Conservation (phyloP, 1,140 invertebrate species). For the Atta cephalotes region DNA sequence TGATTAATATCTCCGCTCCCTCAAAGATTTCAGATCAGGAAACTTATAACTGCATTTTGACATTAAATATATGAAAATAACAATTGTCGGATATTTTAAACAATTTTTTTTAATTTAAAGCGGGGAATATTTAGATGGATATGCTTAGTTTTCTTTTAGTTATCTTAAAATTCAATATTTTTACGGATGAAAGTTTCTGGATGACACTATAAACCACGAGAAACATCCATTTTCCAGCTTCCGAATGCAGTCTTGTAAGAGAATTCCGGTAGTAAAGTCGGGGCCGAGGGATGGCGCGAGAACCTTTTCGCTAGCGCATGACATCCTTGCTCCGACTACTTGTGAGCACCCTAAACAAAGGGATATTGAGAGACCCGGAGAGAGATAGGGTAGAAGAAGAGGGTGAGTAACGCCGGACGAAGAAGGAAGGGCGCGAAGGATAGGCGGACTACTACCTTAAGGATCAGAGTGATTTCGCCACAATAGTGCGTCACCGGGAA, state of each 20-base stretch:
- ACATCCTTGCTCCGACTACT: constrained; percentile 77
- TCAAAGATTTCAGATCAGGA: background rate
- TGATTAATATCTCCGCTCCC: constrained; percentile 65
- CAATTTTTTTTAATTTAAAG: background rate
- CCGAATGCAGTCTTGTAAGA: constrained; percentile 58
- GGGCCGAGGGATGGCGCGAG: constrained; percentile 60
- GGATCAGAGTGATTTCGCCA: constrained; percentile 78
- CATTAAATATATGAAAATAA: constrained; percentile 1
- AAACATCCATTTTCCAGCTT: constrained; percentile 69
- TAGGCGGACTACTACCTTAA: constrained; percentile 70
- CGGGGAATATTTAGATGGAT: too few relatives aligned
- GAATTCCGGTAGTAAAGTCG: constrained; percentile 73
- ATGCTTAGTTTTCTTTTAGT: background rate
- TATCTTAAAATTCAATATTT: constrained; percentile 28
- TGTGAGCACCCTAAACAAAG: constrained; percentile 81
- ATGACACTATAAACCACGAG: constrained; percentile 28
- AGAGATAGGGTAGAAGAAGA: constrained; percentile 67
- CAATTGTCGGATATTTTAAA: background rate
- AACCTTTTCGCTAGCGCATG: constrained; percentile 72
- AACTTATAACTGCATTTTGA: background rate
- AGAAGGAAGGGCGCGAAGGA: constrained; percentile 36
- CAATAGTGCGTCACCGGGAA: constrained; percentile 83
- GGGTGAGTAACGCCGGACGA: constrained; percentile 52
- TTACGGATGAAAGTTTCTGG: background rate
- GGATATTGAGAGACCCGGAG: constrained; percentile 79